Conservation (phyloP, 2,113 vertebrate genomes). For the Mesoclemmys tuberculata region DNA sequence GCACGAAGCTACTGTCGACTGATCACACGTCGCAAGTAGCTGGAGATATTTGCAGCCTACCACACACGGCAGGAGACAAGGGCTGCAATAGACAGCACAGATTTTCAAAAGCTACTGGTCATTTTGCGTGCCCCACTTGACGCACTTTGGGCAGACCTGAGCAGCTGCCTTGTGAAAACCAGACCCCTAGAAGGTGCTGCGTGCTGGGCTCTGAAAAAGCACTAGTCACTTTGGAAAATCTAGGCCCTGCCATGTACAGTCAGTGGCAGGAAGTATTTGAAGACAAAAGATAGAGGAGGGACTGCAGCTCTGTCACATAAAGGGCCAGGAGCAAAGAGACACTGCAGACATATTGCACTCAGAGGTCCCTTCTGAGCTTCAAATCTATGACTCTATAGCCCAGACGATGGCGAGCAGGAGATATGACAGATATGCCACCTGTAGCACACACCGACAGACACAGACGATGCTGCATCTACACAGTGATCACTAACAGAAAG, state of each 20-base stretch:
- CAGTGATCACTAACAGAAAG: not conserved
- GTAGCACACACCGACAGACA: not conserved
- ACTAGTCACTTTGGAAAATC: not conserved
- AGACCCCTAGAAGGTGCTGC: not conserved
- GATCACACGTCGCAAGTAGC: not conserved
- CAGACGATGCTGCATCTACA: not conserved
- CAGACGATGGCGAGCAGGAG: not conserved
- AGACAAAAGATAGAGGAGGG: not conserved
- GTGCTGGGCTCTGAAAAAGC: not conserved
- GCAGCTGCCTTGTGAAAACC: not conserved
- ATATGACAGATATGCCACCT: too few relatives aligned
- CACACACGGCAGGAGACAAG: not conserved
- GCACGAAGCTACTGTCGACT: not conserved
- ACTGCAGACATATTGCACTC: not conserved
- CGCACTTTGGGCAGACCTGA: too few relatives aligned
- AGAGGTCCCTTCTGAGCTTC: not conserved
- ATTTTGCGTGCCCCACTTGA: not conserved
- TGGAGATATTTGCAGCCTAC: not conserved
- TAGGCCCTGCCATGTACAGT: not conserved
- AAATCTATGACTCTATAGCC: not conserved
- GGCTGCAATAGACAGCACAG: not conserved
- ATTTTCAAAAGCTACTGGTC: not conserved
- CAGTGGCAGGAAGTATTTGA: not conserved
- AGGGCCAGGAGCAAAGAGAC: not conserved
- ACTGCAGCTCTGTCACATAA: not conserved